These are phyloP conservation scores for Neocrepidodera transversa DNA, from an alignment of 2,888 invertebrate species.

Conservation along the genomic window DNA sequence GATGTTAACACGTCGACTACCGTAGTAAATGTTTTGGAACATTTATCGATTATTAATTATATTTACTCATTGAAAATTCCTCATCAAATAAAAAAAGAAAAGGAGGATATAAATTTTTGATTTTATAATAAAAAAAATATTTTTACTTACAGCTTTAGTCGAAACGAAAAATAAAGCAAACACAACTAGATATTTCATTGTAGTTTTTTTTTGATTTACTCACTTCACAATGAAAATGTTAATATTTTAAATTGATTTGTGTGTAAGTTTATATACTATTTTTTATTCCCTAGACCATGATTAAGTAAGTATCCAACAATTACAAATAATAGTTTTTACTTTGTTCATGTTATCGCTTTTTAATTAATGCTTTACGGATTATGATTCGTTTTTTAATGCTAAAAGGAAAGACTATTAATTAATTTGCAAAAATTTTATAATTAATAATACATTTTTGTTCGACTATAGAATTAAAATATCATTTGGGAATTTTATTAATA, in stretches of 20 bases:
- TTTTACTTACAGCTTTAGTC: slow-evolving; percentile 20
- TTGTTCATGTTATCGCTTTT: slow-evolving; percentile 21
- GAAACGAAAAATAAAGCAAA: slow-evolving; percentile 4
- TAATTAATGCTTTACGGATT: slow-evolving; percentile 20
- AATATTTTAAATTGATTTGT: not conserved
- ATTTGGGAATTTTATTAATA: no score
- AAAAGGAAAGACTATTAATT: not conserved
- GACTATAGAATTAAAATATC: slow-evolving; percentile 1
- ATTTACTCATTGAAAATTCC: not conserved
- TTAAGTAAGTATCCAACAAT: slow-evolving; percentile 2
- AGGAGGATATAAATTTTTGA: not conserved
- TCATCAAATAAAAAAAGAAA: not conserved
- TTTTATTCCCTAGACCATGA: not conserved
- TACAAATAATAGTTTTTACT: slow-evolving; percentile 17
- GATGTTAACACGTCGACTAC: no score
- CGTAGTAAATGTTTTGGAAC: no score
- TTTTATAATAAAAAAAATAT: not conserved
- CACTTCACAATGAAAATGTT: not conserved
- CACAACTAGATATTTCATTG: slow-evolving; percentile 19
- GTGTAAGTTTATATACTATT: slow-evolving; percentile 10
- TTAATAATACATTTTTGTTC: not conserved
- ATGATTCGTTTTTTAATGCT: slow-evolving; percentile 9
- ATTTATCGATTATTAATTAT: no score
- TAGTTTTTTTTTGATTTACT: not conserved
- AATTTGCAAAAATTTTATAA: slow-evolving; percentile 1